Evolutionary conservation across 2,113 vertebrate genomes (phyloP), one percentile per base, ranked within the genome.

Genomic region (Ceuthmochares aereus): DNA sequence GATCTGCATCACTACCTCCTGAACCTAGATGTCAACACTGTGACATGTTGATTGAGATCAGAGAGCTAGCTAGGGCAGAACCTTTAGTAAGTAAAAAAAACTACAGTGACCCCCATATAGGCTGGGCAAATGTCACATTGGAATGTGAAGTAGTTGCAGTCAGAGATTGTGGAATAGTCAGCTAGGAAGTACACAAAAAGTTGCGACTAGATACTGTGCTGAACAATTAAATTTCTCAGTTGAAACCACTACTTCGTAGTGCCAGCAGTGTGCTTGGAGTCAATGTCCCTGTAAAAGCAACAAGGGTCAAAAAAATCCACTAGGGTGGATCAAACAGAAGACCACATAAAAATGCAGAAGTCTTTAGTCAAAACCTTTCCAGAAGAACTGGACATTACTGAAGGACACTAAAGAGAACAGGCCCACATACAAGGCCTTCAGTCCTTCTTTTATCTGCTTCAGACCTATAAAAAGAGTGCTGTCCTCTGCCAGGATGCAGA

Each of bases 191-290:
- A 37, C 52, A 40, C 29, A 49, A 60, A 85, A 67, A 40, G 7
- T 64, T 58, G 27, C 42, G 47, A 36, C 29, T 52, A 54, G 29
- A 40, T 54, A 59, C 16, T 14, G 16, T 0, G 0, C 25, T 58
- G 56, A 73, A 78, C 1, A 6, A 27, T 64, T 72, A 12, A 63
- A 8, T 14, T 26, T 82, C 45, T 37, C 51, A 43, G 54, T 29
- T 73, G 59, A 90, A 90, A 63, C 20, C 8, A 37, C 18, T 12
- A 0, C 19, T 76, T 60, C 34, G 40, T 12, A 43, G 58, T 81
- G 47, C 68, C 11, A 14, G 49, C 47, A 64, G 14, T 17, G n/a
- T 16, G 3, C 56, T 43, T 29, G 4, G 14, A 47, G 22, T 34
- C 42, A 70, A 22, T 68, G 34, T 1, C 5, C 22, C 47, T 2